Percentiles rank a stretch among this genome's conserved stretches.
Evolutionary conservation across 2,888 invertebrate species (phyloP).

Genomic region (Brenthis hecate): DNA sequence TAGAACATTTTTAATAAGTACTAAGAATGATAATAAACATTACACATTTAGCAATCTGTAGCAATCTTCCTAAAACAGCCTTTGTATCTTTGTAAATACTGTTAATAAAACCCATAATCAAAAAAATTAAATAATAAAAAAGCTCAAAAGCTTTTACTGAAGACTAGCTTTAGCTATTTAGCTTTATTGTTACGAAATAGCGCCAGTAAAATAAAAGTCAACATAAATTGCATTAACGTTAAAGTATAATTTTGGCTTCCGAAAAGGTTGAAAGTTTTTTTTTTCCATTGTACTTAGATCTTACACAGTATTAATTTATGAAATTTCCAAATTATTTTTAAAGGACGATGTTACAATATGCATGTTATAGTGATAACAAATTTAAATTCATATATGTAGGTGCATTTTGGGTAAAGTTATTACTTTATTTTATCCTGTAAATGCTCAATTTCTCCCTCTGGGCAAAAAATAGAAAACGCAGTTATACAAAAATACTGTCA

Average conservation of each 20-base stretch:
- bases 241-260: slow-evolving; percentile 15
- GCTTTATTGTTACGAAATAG: slow-evolving; percentile 11
- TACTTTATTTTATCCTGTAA: too few species aligned
- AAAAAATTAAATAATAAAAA: slow-evolving; percentile 1
- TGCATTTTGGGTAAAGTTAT: too few species aligned
- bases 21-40: too few species aligned
- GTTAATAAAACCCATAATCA: not conserved
- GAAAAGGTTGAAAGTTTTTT: not conserved
- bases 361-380: too few species aligned
- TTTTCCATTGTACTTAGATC: slow-evolving; percentile 1
- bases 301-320: not conserved
- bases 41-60: too few species aligned
- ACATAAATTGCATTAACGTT: slow-evolving; percentile 20
- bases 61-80: not conserved
- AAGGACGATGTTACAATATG: too few species aligned
- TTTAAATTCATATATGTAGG: too few species aligned
- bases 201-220: slow-evolving; percentile 17
- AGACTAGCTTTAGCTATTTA: slow-evolving; percentile 5
- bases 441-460: too few species aligned
- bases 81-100: not conserved
- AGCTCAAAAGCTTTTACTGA: slow-evolving; percentile 10
- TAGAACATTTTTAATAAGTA: too few species aligned
- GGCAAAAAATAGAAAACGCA: too few species aligned
- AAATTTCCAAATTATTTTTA: too few species aligned
- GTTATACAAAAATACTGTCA: too few species aligned